Evolutionary conservation across 2,888 invertebrate species (phyloP).

Genomic region (Eupithecia subumbrata): DNA sequence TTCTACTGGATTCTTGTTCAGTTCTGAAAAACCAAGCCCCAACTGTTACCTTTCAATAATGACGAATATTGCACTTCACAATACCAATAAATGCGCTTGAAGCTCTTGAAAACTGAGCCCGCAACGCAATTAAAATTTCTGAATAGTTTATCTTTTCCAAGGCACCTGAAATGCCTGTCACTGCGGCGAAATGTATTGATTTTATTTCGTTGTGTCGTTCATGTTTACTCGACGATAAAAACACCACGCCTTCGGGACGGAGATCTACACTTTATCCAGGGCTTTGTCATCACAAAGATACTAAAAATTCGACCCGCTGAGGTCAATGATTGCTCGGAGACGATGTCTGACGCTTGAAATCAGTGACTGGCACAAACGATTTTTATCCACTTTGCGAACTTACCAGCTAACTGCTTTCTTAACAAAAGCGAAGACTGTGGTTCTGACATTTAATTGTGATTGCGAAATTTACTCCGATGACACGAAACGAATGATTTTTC

Average conservation of each 20-base stretch:
- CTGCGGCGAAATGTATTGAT: slow-evolving; percentile 72
- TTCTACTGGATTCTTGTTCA: slow-evolving; percentile 99
- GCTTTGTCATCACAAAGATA: slow-evolving; percentile 56
- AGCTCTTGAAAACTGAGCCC: slow-evolving; percentile 59
- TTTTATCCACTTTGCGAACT: slow-evolving; percentile 62
- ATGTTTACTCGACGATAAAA: slow-evolving; percentile 24
- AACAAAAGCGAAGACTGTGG: slow-evolving; percentile 97
- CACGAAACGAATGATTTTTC: slow-evolving; percentile 89
- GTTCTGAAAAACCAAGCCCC: slow-evolving; percentile 87
- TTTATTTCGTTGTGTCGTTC: slow-evolving; percentile 58
- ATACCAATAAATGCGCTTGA: slow-evolving; percentile 28
- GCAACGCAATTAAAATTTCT: slow-evolving; percentile 45
- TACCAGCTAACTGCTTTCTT: slow-evolving; percentile 98
- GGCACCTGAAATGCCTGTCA: slow-evolving; percentile 70
- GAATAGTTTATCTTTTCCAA: slow-evolving; percentile 54
- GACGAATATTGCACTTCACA: slow-evolving; percentile 17
- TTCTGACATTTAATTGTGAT: slow-evolving; percentile 96
- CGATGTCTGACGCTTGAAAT: slow-evolving; percentile 65
- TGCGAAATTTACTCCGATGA: slow-evolving; percentile 89
- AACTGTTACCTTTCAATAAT: slow-evolving; percentile 15
- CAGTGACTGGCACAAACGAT: slow-evolving; percentile 59
- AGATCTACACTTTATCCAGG: slow-evolving; percentile 22
- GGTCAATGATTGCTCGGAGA: slow-evolving; percentile 80
- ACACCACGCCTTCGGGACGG: slow-evolving; percentile 23
- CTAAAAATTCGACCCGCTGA: slow-evolving; percentile 78